These are phyloP conservation scores for Dilophus febrilis DNA, from an alignment of 2,888 invertebrate genomes.

Conservation along the genomic window DNA sequence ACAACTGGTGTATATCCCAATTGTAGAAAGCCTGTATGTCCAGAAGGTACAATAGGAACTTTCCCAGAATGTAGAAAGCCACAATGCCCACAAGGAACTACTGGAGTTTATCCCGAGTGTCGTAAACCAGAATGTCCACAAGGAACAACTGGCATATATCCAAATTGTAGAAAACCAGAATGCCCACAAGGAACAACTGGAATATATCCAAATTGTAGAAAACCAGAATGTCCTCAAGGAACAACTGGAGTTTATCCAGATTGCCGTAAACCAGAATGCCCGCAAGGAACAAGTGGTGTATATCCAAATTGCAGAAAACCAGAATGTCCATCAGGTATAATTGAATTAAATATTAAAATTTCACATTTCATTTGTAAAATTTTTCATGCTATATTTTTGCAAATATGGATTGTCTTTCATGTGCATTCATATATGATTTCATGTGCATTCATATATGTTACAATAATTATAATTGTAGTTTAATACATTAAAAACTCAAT, in stretches of 20 bases:
- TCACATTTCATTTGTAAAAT: too few species aligned
- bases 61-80: background rate
- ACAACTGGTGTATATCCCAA: background rate
- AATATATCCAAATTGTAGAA: conserved; percentile 1
- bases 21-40: background rate
- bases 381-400: too few species aligned
- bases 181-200: conserved; percentile 4
- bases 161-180: conserved; percentile 1
- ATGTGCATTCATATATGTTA: too few species aligned
- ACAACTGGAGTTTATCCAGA: background rate
- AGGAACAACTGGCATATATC: conserved; percentile 2
- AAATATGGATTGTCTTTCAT: too few species aligned
- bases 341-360: background rate
- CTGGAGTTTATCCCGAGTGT: background rate
- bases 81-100: background rate
- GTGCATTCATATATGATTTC: too few species aligned
- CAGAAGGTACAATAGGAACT: background rate
- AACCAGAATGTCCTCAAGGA: conserved; percentile 1
- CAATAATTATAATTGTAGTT: too few species aligned
- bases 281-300: background rate
- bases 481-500: too few species aligned
- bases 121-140: background rate
- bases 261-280: conserved; percentile 1
- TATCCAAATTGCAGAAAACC: conserved; percentile 1
- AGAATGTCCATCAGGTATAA: background rate